Evolutionary conservation across 2,888 invertebrate genomes (phyloP), one percentile per base, ranked within the genome.

Genomic region (Polymixis lichenea): DNA sequence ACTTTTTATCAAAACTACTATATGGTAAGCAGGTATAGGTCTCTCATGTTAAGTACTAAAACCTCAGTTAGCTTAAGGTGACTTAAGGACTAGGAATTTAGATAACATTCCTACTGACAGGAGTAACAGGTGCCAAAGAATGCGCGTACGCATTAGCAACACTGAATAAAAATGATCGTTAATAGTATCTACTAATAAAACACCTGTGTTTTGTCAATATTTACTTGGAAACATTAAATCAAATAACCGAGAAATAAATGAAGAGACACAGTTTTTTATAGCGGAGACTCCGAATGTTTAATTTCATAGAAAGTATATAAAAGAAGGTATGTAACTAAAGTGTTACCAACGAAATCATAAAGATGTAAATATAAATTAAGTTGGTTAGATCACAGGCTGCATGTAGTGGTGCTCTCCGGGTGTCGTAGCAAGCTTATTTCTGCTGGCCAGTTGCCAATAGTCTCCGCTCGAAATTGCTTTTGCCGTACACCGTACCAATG

Each of bases 391-490:
- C 90, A 89, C 90, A 92, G 91, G 90, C 90, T 92, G 90, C 91
- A 92, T 93, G 93, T 95, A 94, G 91, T 91, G 92, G 93, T 91
- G 90, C 91, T 93, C 91, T 92, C 89, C 89, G 92, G 91, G 93
- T 94, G 94, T 94, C 93, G 93, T 91, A 91, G 93, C 91, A 89
- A 95, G 96, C 95, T 95, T 95, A 95, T 95, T 95, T 94, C 95
- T 90, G 90, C 94, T 96, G 96, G 96, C 94, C 90, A 89, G 85
- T 85, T 92, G 96, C 96, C 96, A 96, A 92, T 91, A 91, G 91
- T 87, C 92, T 91, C 90, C 92, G 92, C 92, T 92, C 90, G 92
- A 94, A 95, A 95, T 96, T 95, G 95, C 95, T 95, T 95, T 94
- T 95, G 93, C 94, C 92, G 91, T 93, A 92, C 91, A 92, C 91